phyloP scores from a whole-genome alignment of 2,888 invertebrate genomes.

The Drosophila cyrtoloma region DNA sequence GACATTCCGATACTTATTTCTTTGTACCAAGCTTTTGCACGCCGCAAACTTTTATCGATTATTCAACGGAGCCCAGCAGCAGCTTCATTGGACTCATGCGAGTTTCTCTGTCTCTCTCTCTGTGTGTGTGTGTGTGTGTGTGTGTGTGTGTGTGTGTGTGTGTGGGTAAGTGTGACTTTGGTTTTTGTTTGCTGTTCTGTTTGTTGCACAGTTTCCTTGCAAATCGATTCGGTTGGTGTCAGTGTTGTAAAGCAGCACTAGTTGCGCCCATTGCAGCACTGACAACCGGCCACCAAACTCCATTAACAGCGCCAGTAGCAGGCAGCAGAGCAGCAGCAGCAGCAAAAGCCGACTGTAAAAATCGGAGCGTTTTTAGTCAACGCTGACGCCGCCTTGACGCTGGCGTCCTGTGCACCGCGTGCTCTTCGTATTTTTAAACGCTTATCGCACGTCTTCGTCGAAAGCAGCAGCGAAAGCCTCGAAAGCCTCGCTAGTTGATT shows the following conservation, averaged over 20 bases:
- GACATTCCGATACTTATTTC: slow-evolving; percentile 68
- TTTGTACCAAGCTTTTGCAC: slow-evolving; percentile 51
- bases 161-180: slow-evolving; percentile 11
- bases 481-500: slow-evolving; percentile 8
- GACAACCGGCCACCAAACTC: slow-evolving; percentile 25
- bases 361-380: slow-evolving; percentile 42
- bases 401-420: slow-evolving; percentile 53
- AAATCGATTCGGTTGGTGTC: slow-evolving; percentile 48
- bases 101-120: neutral
- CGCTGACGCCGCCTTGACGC: slow-evolving; percentile 53
- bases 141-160: slow-evolving; percentile 6
- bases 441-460: slow-evolving; percentile 24
- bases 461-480: slow-evolving; percentile 10
- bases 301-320: slow-evolving; percentile 5
- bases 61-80: slow-evolving; percentile 43
- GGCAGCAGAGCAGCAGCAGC: slow-evolving; percentile 18
- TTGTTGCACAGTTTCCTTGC: slow-evolving; percentile 34
- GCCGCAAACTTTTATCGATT: slow-evolving; percentile 66
- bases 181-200: slow-evolving; percentile 15
- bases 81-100: slow-evolving; percentile 8
- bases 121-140: slow-evolving; percentile 3
- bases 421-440: slow-evolving; percentile 18
- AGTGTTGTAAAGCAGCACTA: slow-evolving; percentile 66
- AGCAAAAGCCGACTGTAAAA: slow-evolving; percentile 34
- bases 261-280: slow-evolving; percentile 61